These are phyloP conservation scores for Diachasma alloeum DNA, from an alignment of 1,140 invertebrate species.

Conservation along the genomic window DNA sequence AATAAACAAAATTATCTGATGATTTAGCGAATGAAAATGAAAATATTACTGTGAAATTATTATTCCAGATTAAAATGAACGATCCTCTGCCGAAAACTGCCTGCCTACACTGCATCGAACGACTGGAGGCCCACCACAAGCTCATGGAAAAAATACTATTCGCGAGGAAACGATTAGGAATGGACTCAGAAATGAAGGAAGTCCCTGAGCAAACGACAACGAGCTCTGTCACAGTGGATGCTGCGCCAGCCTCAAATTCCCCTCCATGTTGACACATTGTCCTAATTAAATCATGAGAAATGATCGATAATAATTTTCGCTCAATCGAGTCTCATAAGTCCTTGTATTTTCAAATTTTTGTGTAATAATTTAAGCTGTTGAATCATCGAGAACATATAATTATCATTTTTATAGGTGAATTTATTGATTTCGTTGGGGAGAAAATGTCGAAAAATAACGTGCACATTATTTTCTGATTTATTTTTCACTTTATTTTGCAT, in stretches of 20 bases:
- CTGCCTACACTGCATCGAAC: conserved; percentile 73
- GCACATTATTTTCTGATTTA: background rate
- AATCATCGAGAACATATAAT: background rate
- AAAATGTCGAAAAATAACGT: background rate
- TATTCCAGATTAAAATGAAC: conserved; percentile 71
- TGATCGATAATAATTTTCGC: background rate
- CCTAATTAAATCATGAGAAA: too few species aligned
- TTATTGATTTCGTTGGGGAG: background rate
- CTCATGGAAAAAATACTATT: conserved; percentile 69
- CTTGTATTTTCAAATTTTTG: background rate
- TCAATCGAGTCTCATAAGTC: conserved; percentile 9
- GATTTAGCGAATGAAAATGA: too few species aligned
- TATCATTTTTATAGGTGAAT: background rate
- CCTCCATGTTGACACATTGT: conserved; percentile 52
- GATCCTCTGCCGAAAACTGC: conserved; percentile 80
- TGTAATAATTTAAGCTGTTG: background rate
- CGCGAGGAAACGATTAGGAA: conserved; percentile 53
- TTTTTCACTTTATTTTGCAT: background rate
- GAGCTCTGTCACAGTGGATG: conserved; percentile 46
- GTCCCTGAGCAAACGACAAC: conserved; percentile 43
- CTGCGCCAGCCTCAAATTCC: conserved; percentile 49
- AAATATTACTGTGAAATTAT: conserved; percentile 14
- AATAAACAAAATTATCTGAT: too few species aligned
- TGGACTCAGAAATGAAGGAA: conserved; percentile 45
- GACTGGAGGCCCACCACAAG: conserved; percentile 75